These are phyloP conservation scores for Eupsittula cactorum DNA, from an alignment of 2,113 vertebrate species.

Conservation along the genomic window DNA sequence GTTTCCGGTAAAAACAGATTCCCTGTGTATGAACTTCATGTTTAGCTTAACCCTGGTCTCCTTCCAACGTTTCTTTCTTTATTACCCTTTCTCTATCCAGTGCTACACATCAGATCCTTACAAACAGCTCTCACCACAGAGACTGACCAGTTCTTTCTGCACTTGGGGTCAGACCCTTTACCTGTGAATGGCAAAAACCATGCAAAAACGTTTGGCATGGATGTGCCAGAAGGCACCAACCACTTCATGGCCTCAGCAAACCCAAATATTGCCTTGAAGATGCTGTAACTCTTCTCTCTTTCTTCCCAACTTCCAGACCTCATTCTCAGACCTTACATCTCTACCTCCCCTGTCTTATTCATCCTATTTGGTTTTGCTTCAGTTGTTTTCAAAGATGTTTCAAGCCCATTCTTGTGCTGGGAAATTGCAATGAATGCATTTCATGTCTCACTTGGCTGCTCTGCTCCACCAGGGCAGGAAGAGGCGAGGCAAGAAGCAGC, in stretches of 20 bases:
- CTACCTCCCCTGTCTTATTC: neutral
- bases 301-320: neutral
- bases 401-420: neutral
- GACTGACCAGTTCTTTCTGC: neutral
- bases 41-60: neutral
- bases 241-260: neutral
- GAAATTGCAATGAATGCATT: neutral
- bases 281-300: accelerated
- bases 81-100: neutral
- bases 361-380: neutral
- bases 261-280: neutral
- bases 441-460: neutral
- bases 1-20: neutral
- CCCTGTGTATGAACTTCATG: neutral
- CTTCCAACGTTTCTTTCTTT: neutral
- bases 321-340: neutral
- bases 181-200: neutral
- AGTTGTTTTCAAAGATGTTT: neutral
- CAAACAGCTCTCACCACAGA: neutral
- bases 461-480: neutral
- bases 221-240: neutral
- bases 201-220: neutral
- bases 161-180: neutral
- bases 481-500: neutral
- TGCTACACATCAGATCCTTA: neutral